Base-by-base conservation (phyloP, 2,113 vertebrate species). In the Festucalex cinctus region DNA sequence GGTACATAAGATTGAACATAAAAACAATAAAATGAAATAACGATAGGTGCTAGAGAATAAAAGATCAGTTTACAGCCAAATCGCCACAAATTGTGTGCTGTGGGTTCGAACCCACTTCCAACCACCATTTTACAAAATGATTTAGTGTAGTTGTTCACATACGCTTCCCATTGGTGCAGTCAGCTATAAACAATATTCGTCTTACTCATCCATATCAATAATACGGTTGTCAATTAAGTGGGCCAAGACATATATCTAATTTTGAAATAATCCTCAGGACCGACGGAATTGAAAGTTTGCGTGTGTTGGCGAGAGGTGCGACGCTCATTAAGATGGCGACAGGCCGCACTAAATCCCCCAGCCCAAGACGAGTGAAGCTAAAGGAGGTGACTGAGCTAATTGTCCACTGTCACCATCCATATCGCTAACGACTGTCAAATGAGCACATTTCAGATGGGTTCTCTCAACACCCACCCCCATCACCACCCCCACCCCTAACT, bases 351-450 rank as follows among this genome's bases (percentile, higher is more conserved):
- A 74, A 82, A 81, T 84, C 80, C 74, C 66, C 64, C 46, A 78
- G 70, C 74, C 66, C 32, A 71, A 77, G 69, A 81, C 68, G 76
- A 83, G 78, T 82, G 79, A 80, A 80, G 83, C 86, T 85, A 85
- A 86, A 89, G 86, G 84, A 87, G 83, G 81, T 86, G 89, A 87
- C 83, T 74, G 76, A 85, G 74, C 73, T 89, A 88, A 89, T 87
- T 88, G 86, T 86, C 70, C 61, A 76, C 83, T 84, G 86, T 87
- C 87, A 89, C 69, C 78, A 81, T 83, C 68, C 73, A 88, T 86
- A 85, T 83, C 76, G 84, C 76, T 73, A 86, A 82, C 49, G 65
- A 84, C 74, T 86, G 85, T 85, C 87, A 89, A 83, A 85, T 75
- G 79, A 88, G 80, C 85, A 84, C 65, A 87, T 90, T 85, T 84